Evolutionary conservation across 2,888 invertebrate genomes (phyloP).

Genomic region (Atrina japonica): DNA sequence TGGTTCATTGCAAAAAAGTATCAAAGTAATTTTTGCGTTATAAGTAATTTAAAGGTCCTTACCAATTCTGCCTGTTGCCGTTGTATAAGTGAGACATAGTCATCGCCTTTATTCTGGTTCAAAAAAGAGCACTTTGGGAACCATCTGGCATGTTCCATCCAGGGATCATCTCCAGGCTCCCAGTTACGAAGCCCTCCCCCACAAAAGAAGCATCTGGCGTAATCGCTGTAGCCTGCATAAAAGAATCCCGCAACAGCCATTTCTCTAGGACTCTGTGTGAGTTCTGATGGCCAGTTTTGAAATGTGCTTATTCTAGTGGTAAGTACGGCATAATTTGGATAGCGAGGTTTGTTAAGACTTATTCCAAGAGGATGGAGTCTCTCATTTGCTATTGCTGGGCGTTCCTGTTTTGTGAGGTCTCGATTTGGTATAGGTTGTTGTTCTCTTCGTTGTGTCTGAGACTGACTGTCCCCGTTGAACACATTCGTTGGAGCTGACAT

Average conservation of each 20-base stretch:
- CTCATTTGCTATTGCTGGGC: too few relatives aligned
- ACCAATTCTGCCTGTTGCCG: constrained; percentile 11
- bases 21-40: too few relatives aligned
- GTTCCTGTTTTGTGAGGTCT: too few relatives aligned
- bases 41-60: too few relatives aligned
- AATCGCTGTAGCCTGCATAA: constrained; percentile 30
- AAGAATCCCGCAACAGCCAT: constrained; percentile 29
- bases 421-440: background rate
- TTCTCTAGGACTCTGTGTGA: constrained; percentile 14
- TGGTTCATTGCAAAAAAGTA: too few relatives aligned
- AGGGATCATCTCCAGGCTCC: constrained; percentile 35
- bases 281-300: constrained; percentile 20
- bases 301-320: constrained; percentile 20
- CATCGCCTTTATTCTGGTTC: constrained; percentile 31
- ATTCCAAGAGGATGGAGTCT: constrained; percentile 11
- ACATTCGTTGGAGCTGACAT: too few relatives aligned
- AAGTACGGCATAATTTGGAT: constrained; percentile 23
- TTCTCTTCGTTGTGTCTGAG: background rate
- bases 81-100: constrained; percentile 19
- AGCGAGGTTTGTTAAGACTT: constrained; percentile 26
- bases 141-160: constrained; percentile 36
- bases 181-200: constrained; percentile 35
- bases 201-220: constrained; percentile 36
- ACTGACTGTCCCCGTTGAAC: too few relatives aligned
- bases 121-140: constrained; percentile 29